These are phyloP conservation scores for Cyprinodon brontotheroides DNA, from an alignment of 2,113 vertebrate genomes.

Conservation along the genomic window DNA sequence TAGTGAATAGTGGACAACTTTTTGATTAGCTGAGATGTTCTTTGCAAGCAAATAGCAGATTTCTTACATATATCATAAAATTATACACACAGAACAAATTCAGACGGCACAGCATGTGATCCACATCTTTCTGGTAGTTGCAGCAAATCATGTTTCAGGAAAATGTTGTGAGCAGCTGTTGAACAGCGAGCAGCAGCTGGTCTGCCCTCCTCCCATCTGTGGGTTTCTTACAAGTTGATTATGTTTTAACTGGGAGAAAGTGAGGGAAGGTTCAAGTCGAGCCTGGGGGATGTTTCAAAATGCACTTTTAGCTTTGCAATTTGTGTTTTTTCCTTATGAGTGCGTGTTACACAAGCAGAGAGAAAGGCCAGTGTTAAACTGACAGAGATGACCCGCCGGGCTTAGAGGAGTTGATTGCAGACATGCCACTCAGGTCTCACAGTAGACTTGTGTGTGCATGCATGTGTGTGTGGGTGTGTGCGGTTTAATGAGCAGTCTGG, in stretches of 20 bases:
- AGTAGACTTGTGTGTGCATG: constrained; percentile 12
- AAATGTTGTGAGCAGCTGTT: constrained; percentile 8
- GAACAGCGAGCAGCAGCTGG: constrained; percentile 21
- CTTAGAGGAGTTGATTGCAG: constrained; percentile 29
- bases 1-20: not conserved
- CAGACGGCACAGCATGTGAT: constrained; percentile 12
- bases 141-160: constrained; percentile 5
- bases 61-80: not conserved
- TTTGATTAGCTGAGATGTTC: not conserved
- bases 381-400: constrained; percentile 27
- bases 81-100: constrained; percentile 1
- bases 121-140: not conserved
- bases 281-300: not conserved
- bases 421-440: constrained; percentile 37
- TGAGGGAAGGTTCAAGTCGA: constrained; percentile 6
- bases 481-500: constrained; percentile 31
- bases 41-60: not conserved
- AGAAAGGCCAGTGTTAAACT: constrained; percentile 9
- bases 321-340: not conserved
- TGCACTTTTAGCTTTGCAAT: not conserved
- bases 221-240: constrained; percentile 8
- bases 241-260: constrained; percentile 5
- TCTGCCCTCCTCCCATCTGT: not conserved
- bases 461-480: not conserved
- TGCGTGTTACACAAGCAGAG: not conserved